Evolutionary conservation across 2,113 vertebrate genomes (phyloP).

Genomic region (Rallus limicola): DNA sequence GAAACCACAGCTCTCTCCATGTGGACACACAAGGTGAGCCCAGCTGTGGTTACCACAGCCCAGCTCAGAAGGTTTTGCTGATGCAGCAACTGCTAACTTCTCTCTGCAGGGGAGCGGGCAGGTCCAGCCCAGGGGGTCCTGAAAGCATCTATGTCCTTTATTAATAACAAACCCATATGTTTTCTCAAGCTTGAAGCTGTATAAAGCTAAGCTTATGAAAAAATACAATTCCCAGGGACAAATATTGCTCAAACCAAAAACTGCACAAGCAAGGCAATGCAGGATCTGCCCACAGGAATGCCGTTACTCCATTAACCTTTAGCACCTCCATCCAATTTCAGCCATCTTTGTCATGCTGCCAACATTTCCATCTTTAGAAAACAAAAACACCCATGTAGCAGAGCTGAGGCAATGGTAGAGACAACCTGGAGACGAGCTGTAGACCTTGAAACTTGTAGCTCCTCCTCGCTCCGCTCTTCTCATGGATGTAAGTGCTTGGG

Average conservation of each 20-base stretch:
- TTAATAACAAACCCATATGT: background rate
- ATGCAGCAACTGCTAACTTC: background rate
- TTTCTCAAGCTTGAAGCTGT: background rate
- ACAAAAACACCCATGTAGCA: background rate
- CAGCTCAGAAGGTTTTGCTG: background rate
- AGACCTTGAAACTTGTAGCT: background rate
- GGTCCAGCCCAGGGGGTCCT: background rate
- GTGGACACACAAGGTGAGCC: background rate
- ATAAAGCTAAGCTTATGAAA: background rate
- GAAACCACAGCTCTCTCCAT: too few species aligned
- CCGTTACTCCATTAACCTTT: background rate
- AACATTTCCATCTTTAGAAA: background rate
- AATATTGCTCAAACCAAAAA: background rate
- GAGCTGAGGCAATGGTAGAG: background rate
- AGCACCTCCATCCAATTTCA: background rate
- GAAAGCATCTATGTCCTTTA: background rate
- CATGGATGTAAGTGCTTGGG: accelerated
- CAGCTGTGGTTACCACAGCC: background rate
- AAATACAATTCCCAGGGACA: background rate
- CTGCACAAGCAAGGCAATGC: background rate
- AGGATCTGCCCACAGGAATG: background rate
- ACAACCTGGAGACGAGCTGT: background rate
- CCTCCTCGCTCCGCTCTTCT: background rate
- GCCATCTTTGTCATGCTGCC: background rate
- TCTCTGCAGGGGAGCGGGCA: background rate